These are phyloP conservation scores for Lycocerus yunnanus DNA, from an alignment of 2,888 invertebrate genomes.

Conservation along the genomic window DNA sequence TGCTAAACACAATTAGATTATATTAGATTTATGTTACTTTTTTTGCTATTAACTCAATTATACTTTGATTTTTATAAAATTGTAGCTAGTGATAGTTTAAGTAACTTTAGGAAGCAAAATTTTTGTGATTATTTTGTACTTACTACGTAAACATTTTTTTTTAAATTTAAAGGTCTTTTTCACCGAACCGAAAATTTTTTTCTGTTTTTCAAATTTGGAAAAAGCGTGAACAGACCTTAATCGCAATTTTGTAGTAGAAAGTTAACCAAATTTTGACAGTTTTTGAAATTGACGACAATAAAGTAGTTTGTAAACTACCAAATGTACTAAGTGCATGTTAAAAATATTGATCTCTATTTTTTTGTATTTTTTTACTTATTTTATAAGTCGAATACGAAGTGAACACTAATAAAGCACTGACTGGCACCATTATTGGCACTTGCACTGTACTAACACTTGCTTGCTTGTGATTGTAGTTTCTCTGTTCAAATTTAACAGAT, in stretches of 20 bases:
- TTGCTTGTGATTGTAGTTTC: conserved; percentile 14
- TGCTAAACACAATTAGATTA: conserved; percentile 9
- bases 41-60: background rate
- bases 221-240: background rate
- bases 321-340: conserved; percentile 18
- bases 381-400: conserved; percentile 17
- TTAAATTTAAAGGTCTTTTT: background rate
- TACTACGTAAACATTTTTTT: background rate
- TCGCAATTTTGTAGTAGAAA: background rate
- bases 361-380: conserved; percentile 20
- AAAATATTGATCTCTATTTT: conserved; percentile 22
- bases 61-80: conserved; percentile 3
- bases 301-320: conserved; percentile 25
- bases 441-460: conserved; percentile 25
- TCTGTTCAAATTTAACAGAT: background rate
- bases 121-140: background rate
- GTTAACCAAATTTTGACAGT: background rate
- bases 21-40: background rate
- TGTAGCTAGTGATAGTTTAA: background rate
- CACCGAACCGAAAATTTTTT: background rate
- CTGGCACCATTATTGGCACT: conserved; percentile 25
- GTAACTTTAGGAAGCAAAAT: background rate
- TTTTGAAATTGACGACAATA: conserved; percentile 11
- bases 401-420: conserved; percentile 15
- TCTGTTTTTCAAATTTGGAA: background rate